Conservation (phyloP, 2,113 vertebrate species). For the Gymnocephalus cernua region DNA sequence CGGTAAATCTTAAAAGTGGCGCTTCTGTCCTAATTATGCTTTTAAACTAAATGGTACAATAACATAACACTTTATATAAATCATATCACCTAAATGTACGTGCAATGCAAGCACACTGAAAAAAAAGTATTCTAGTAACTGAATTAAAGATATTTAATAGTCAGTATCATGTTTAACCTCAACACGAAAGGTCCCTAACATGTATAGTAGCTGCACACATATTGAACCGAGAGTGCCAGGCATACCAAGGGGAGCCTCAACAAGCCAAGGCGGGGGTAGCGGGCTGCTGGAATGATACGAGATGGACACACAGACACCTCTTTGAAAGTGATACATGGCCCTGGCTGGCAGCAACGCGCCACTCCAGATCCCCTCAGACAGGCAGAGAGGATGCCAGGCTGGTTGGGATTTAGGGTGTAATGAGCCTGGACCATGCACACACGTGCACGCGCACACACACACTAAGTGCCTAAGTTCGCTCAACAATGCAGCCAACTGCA, state of each 20-base stretch:
- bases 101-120: background rate
- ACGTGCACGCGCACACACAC: constrained; percentile 7
- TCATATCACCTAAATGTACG: background rate
- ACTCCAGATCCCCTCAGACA: constrained; percentile 80
- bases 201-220: constrained; percentile 28
- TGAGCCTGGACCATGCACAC: constrained; percentile 55
- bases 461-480: constrained; percentile 34
- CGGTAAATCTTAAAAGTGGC: too few species aligned
- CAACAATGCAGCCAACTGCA: constrained; percentile 72
- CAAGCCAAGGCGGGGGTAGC: constrained; percentile 61
- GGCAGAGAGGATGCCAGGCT: constrained; percentile 74
- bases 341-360: constrained; percentile 78
- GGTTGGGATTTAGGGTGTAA: constrained; percentile 71
- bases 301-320: constrained; percentile 74
- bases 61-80: background rate
- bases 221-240: constrained; percentile 61
- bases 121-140: background rate
- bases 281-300: constrained; percentile 63
- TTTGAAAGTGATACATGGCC: constrained; percentile 84
- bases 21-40: too few species aligned
- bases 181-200: background rate
- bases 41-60: too few species aligned
- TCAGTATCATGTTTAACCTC: constrained; percentile 7
- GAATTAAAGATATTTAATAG: background rate
- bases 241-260: constrained; percentile 80